Conservation (phyloP, 2,797 vertebrate species). For the Lepidocolaptes lacrymiger region DNA sequence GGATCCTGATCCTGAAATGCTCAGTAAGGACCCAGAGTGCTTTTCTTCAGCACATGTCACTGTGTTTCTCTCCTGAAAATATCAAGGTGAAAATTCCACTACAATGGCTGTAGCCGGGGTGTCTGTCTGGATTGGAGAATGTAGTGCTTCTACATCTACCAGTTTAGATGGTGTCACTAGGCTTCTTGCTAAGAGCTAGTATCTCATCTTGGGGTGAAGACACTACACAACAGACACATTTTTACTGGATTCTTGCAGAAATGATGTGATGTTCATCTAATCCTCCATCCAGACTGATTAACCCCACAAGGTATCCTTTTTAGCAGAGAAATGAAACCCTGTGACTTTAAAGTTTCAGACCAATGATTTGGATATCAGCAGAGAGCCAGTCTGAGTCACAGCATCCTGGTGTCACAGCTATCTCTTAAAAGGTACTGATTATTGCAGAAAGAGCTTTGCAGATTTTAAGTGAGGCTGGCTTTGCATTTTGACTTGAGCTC, state of each 20-base stretch:
- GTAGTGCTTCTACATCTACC: neutral
- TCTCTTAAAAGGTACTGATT: neutral
- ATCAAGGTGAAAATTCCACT: neutral
- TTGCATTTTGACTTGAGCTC: neutral
- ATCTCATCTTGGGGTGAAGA: neutral
- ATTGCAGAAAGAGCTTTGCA: neutral
- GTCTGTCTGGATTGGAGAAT: neutral
- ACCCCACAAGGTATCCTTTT: neutral
- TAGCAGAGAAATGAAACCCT: neutral
- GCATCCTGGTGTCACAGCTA: neutral
- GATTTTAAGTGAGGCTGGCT: neutral
- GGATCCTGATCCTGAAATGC: neutral
- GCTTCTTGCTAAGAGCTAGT: neutral
- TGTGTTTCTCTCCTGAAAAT: neutral
- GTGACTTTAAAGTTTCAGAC: neutral
- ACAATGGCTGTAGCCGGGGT: neutral
- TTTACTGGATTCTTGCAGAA: neutral
- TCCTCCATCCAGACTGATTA: neutral
- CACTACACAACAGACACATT: neutral
- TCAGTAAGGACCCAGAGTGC: neutral
- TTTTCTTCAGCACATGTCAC: neutral
- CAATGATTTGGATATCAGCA: neutral
- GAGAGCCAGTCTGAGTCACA: neutral
- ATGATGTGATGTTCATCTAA: neutral
- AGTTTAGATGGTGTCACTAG: neutral